Evolutionary conservation across 2,113 vertebrate genomes (phyloP).

Genomic region (Eublepharis macularius): DNA sequence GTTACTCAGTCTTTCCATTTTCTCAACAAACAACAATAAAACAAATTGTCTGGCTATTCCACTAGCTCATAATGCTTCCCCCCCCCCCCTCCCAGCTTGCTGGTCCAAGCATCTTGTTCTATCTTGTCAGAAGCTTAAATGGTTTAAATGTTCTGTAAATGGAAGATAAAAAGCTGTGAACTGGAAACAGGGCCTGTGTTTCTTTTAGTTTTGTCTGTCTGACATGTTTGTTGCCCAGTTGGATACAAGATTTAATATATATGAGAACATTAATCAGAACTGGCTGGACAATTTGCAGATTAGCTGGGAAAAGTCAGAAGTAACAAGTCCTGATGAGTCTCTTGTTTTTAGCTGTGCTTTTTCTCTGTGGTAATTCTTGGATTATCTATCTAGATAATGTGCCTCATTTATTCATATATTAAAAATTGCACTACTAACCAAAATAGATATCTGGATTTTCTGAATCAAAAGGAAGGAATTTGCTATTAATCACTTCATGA

Average conservation of each 20-base stretch:
- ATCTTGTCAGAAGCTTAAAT: not conserved
- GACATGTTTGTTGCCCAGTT: not conserved
- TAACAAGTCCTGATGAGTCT: not conserved
- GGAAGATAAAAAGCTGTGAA: not conserved
- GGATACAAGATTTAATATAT: not conserved
- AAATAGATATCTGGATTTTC: not conserved
- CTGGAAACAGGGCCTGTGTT: not conserved
- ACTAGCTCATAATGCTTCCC: not conserved
- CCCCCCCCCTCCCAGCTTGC: too few relatives aligned
- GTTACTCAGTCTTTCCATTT: not conserved
- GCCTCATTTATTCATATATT: constrained; percentile 2
- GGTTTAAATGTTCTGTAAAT: not conserved
- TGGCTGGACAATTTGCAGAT: not conserved
- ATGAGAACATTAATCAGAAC: not conserved
- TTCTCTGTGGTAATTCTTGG: not conserved
- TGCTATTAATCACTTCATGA: not conserved
- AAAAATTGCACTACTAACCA: not conserved
- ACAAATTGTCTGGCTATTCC: not conserved
- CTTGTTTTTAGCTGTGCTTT: not conserved
- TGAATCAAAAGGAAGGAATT: not conserved
- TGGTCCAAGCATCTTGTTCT: not conserved
- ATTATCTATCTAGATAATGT: constrained; percentile 1
- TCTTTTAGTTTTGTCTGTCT: not conserved
- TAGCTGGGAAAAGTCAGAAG: not conserved
- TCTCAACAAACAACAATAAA: not conserved